A percentile compares a stretch with the other conserved stretches of the same genome.
Evolutionary conservation across 2,113 vertebrate species (phyloP).

Genomic region (Brachyhypopomus gauderio): DNA sequence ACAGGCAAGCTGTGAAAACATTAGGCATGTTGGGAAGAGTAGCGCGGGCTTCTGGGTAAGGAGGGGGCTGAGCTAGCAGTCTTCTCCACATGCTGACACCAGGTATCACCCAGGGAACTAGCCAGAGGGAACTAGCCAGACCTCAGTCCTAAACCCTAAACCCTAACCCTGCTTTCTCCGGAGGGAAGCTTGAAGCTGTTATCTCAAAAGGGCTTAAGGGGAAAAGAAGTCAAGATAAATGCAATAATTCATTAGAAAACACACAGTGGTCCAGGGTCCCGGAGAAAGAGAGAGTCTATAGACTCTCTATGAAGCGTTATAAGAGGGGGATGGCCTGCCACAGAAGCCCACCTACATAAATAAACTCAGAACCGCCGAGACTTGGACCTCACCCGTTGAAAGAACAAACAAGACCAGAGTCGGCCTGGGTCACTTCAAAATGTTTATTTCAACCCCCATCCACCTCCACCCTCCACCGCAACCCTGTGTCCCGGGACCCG

Average conservation of each 20-base stretch:
- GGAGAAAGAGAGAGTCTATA: slow-evolving; percentile 77
- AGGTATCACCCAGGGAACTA: background rate
- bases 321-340: slow-evolving; percentile 75
- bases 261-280: slow-evolving; percentile 71
- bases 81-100: slow-evolving; percentile 36
- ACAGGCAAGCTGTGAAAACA: slow-evolving; percentile 79
- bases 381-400: slow-evolving; percentile 81
- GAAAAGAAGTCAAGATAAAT: slow-evolving; percentile 72
- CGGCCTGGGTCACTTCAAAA: slow-evolving; percentile 80
- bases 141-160: too few relatives aligned
- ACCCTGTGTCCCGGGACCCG: slow-evolving; percentile 7
- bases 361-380: slow-evolving; percentile 77
- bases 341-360: slow-evolving; percentile 81
- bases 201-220: slow-evolving; percentile 67
- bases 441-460: slow-evolving; percentile 75
- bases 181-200: slow-evolving; percentile 63
- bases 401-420: slow-evolving; percentile 83
- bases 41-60: slow-evolving; percentile 60
- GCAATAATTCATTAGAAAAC: slow-evolving; percentile 77
- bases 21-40: slow-evolving; percentile 46
- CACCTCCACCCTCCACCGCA: slow-evolving; percentile 20
- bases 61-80: slow-evolving; percentile 50
- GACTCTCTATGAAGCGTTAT: slow-evolving; percentile 80
- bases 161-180: slow-evolving; percentile 8
- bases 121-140: background rate